Evolutionary conservation across 2,888 invertebrate species (phyloP).

Genomic region (Pseudococcus viburni): DNA sequence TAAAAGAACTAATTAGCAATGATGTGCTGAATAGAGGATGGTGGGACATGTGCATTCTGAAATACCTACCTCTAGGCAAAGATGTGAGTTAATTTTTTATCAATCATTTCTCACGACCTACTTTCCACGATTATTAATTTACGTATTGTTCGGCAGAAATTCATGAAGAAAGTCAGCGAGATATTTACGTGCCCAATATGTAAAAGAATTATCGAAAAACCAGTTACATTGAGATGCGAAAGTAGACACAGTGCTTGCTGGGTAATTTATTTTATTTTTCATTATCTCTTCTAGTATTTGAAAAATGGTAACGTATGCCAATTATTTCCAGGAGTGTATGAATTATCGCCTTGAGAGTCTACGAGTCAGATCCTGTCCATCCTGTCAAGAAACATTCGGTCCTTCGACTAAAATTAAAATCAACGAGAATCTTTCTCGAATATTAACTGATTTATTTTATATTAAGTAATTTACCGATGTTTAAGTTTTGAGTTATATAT

Average conservation of each 20-base stretch:
- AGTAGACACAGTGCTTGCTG: slow-evolving; percentile 80
- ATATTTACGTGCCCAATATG: slow-evolving; percentile 85
- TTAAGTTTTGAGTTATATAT: background rate
- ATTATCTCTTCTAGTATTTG: background rate
- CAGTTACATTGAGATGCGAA: slow-evolving; percentile 81
- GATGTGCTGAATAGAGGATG: slow-evolving; percentile 12
- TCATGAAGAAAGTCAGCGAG: slow-evolving; percentile 78
- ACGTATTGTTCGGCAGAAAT: slow-evolving; percentile 72
- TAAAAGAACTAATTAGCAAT: slow-evolving; percentile 8
- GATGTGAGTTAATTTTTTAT: background rate
- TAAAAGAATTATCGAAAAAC: slow-evolving; percentile 80
- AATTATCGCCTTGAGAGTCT: background rate
- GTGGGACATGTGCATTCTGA: slow-evolving; percentile 24
- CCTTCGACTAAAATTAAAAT: slow-evolving; percentile 1
- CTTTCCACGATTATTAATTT: background rate
- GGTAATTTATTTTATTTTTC: slow-evolving; percentile 71
- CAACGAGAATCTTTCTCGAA: background rate
- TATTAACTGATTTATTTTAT: background rate
- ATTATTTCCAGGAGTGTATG: slow-evolving; percentile 70
- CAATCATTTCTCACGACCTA: background rate
- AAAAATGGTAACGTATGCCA: background rate
- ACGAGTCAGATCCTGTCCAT: background rate
- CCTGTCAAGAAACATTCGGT: background rate
- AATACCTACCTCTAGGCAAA: background rate
- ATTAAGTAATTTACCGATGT: background rate